A percentile compares a stretch with the other conserved stretches of the same genome.
Evolutionary conservation across 2,888 invertebrate genomes (phyloP).

Genomic region (Drosophila emarginata): DNA sequence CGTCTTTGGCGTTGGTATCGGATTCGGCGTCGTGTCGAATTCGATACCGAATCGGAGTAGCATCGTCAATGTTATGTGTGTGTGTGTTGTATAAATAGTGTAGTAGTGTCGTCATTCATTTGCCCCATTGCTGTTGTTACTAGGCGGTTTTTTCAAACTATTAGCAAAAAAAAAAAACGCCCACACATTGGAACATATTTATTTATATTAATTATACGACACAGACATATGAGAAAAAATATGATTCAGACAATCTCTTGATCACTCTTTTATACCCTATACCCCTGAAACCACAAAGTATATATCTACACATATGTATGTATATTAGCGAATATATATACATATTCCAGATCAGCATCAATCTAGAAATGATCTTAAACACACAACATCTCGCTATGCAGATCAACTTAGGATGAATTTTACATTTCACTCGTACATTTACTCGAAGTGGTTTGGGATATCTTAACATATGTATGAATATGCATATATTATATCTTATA

Average conservation of each 20-base stretch:
- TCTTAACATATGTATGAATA: too few species aligned
- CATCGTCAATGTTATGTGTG: conserved; percentile 5
- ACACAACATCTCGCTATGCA: too few species aligned
- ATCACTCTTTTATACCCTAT: neutral
- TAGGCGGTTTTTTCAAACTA: conserved; percentile 28
- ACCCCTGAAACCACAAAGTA: neutral
- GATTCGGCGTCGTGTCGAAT: neutral
- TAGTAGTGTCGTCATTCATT: conserved; percentile 2
- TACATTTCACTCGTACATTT: too few species aligned
- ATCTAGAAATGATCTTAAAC: neutral
- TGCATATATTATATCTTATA: too few species aligned
- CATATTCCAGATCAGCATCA: neutral
- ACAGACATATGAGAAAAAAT: conserved; percentile 4
- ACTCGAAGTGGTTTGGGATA: too few species aligned
- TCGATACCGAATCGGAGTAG: neutral
- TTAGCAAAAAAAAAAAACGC: conserved; percentile 25
- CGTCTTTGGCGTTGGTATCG: neutral
- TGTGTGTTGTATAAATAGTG: conserved; percentile 5
- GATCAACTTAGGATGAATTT: too few species aligned
- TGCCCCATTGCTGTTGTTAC: conserved; percentile 12
- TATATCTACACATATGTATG: too few species aligned
- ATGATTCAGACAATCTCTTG: neutral
- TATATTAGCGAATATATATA: too few species aligned
- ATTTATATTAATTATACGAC: conserved; percentile 31
- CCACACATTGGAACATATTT: conserved; percentile 28